phyloP scores from a whole-genome alignment of 2,888 invertebrate genomes.

The Acleris emargana region DNA sequence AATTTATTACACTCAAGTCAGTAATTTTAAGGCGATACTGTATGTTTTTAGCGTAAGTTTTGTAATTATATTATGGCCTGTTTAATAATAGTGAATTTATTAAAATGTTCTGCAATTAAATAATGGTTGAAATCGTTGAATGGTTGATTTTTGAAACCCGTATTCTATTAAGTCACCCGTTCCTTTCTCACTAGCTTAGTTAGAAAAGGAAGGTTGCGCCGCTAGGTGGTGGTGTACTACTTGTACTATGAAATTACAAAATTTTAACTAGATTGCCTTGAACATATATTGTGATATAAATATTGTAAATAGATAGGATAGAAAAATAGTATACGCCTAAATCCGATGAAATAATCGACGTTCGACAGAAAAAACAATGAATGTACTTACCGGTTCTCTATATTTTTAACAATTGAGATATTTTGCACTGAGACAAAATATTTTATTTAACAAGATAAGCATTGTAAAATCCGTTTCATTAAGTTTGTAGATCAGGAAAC shows the following conservation, averaged over 20 bases:
- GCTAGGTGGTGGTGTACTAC: background rate
- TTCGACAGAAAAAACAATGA: background rate
- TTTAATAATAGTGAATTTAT: slow-evolving; percentile 11
- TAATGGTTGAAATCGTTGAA: background rate
- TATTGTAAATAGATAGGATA: slow-evolving; percentile 54
- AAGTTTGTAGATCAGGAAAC: too few species aligned
- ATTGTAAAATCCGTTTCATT: too few species aligned
- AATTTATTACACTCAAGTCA: slow-evolving; percentile 77
- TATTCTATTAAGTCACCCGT: background rate
- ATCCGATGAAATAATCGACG: background rate
- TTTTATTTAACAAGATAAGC: too few species aligned
- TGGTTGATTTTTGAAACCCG: background rate
- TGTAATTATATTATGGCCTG: slow-evolving; percentile 22
- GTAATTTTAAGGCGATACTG: slow-evolving; percentile 69
- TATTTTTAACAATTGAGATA: too few species aligned
- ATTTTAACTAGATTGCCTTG: slow-evolving; percentile 59
- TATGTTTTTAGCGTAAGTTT: slow-evolving; percentile 49
- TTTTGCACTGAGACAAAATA: too few species aligned
- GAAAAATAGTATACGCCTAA: slow-evolving; percentile 23
- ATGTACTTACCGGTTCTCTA: background rate
- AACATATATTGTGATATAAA: slow-evolving; percentile 68
- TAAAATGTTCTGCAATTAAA: slow-evolving; percentile 12
- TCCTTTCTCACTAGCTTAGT: background rate
- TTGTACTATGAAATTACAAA: slow-evolving; percentile 11
- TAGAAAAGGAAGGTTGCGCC: background rate